Evolutionary conservation across 1,140 invertebrate species (phyloP).

Genomic region (Drosophila fuyamai): DNA sequence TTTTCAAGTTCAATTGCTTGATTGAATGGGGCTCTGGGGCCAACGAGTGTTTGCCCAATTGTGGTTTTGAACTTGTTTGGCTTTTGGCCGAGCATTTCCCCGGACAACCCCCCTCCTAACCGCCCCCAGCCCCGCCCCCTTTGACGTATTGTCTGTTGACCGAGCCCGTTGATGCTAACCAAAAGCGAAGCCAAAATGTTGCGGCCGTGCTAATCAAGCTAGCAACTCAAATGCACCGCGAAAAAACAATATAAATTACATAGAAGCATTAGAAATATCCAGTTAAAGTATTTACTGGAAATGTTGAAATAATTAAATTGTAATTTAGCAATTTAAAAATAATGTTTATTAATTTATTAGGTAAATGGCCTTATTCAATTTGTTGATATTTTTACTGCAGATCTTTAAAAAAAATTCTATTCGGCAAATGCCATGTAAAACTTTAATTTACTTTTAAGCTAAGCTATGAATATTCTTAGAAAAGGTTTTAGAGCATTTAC

Average conservation of each 20-base stretch:
- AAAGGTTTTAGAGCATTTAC: too few relatives aligned
- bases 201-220: slow-evolving; percentile 52
- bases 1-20: slow-evolving; percentile 47
- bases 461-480: too few relatives aligned
- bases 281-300: too few relatives aligned
- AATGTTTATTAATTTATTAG: too few relatives aligned
- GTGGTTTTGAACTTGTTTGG: slow-evolving; percentile 81
- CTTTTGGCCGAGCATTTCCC: slow-evolving; percentile 53
- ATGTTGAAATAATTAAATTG: too few relatives aligned
- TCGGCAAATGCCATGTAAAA: too few relatives aligned
- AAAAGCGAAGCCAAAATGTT: slow-evolving; percentile 67
- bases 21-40: slow-evolving; percentile 38
- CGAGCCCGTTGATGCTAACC: slow-evolving; percentile 65
- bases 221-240: slow-evolving; percentile 30
- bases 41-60: slow-evolving; percentile 73
- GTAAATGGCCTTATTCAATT: too few relatives aligned
- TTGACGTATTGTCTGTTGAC: slow-evolving; percentile 62
- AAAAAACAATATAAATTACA: background rate
- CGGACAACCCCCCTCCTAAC: slow-evolving; percentile 10
- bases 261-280: too few relatives aligned
- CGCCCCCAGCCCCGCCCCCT: background rate
- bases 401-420: background rate
- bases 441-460: too few relatives aligned
- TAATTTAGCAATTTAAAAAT: too few relatives aligned
- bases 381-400: too few relatives aligned